Percentiles rank a stretch among this genome's conserved stretches.
Evolutionary conservation across 2,888 invertebrate species (phyloP).

Genomic region (Hipparchia sbordonii): DNA sequence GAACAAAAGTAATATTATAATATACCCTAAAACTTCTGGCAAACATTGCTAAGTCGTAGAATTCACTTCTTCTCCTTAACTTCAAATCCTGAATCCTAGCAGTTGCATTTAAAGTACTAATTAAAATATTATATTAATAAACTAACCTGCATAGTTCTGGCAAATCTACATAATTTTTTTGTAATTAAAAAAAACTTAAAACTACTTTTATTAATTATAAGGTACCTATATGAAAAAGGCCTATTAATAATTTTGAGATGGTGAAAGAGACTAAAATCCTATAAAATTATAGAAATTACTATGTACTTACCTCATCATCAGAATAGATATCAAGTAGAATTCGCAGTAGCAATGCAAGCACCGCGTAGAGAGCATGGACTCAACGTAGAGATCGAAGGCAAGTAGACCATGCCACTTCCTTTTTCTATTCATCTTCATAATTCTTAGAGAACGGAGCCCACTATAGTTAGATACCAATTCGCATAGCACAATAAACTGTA

Average conservation of each 20-base stretch:
- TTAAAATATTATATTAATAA: too few relatives aligned
- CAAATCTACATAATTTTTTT: too few relatives aligned
- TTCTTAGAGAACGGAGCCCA: not conserved
- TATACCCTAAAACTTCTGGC: too few relatives aligned
- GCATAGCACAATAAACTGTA: not conserved
- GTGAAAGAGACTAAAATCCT: not conserved
- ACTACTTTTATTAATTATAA: too few relatives aligned
- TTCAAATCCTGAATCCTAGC: too few relatives aligned
- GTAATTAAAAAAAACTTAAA: too few relatives aligned
- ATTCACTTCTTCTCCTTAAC: too few relatives aligned
- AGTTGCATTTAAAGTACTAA: too few relatives aligned
- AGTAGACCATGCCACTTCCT: not conserved
- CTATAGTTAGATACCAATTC: not conserved
- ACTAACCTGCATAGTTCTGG: too few relatives aligned
- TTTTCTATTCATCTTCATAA: constrained; percentile 10
- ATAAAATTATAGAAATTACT: not conserved
- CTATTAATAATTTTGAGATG: not conserved
- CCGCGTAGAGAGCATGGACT: constrained; percentile 25
- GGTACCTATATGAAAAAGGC: not conserved
- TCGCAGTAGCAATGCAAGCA: constrained; percentile 39
- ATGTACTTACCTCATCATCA: constrained; percentile 33
- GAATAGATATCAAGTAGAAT: constrained; percentile 6
- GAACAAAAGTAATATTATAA: too few relatives aligned
- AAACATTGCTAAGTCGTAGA: too few relatives aligned
- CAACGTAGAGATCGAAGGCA: not conserved